phyloP scores from a whole-genome alignment of 2,113 vertebrate species.

The Tyrannus savana region DNA sequence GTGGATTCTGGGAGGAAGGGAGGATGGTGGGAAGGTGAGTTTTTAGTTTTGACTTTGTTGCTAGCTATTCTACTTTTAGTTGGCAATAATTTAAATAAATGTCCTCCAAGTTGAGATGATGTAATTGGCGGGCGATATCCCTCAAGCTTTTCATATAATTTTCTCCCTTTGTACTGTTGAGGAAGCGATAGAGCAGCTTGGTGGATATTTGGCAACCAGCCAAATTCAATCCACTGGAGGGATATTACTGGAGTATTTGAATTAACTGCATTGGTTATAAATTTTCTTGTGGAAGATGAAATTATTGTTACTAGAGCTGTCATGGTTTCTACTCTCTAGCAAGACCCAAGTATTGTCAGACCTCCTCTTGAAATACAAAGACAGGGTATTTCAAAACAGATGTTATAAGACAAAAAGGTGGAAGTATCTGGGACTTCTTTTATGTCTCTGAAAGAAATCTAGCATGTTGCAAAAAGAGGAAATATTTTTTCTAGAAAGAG shows the following conservation, averaged over 20 bases:
- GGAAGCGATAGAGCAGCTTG: background rate
- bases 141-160: background rate
- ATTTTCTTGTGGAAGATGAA: background rate
- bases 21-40: background rate
- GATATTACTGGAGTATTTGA: background rate
- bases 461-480: background rate
- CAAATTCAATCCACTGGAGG: background rate
- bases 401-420: background rate
- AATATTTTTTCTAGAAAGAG: background rate
- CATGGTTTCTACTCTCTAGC: background rate
- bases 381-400: background rate
- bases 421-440: background rate
- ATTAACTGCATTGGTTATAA: background rate
- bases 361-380: background rate
- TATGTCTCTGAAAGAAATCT: background rate
- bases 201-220: background rate
- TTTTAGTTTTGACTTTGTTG: background rate
- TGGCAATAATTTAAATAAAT: background rate
- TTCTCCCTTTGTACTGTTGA: background rate
- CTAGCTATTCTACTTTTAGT: background rate
- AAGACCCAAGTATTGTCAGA: background rate
- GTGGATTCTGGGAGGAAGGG: background rate
- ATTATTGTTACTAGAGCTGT: background rate
- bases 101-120: rapidly evolving
- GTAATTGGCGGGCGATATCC: background rate